These are phyloP conservation scores for Mormyrops attenuatus DNA, from an alignment of 2,797 vertebrate genomes.

Conservation along the genomic window DNA sequence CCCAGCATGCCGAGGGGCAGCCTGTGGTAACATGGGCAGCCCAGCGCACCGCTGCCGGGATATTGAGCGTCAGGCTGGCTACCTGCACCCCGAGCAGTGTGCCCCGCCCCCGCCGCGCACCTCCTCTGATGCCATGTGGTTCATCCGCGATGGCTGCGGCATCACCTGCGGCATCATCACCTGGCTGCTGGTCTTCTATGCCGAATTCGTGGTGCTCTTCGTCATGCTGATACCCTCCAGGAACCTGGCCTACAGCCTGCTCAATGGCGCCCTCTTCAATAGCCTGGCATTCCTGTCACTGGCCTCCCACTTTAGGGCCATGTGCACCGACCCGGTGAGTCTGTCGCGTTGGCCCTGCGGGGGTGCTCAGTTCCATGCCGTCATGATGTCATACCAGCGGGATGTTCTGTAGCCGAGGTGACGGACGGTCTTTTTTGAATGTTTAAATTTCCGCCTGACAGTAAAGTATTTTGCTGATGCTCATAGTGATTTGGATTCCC, in stretches of 20 bases:
- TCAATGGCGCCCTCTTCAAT: conserved; percentile 90
- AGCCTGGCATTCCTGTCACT: conserved; percentile 85
- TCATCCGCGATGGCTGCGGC: conserved; percentile 93
- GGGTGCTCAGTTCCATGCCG: background rate
- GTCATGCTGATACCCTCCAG: conserved; percentile 87
- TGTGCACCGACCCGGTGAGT: conserved; percentile 96
- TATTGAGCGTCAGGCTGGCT: conserved; percentile 91
- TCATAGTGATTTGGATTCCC: background rate
- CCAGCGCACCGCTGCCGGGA: conserved; percentile 81
- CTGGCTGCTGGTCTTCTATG: conserved; percentile 92
- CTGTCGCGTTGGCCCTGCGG: background rate
- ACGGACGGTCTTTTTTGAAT: background rate
- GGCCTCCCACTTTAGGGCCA: conserved; percentile 86
- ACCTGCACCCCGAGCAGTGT: conserved; percentile 88
- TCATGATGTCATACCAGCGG: background rate
- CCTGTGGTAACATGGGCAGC: conserved; percentile 72
- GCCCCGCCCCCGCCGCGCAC: conserved; percentile 71
- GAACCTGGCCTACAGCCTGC: conserved; percentile 75
- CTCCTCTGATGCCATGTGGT: conserved; percentile 82
- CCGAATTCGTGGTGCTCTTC: conserved; percentile 93
- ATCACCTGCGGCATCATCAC: conserved; percentile 89
- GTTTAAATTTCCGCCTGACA: background rate
- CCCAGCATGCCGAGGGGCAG: conserved; percentile 74
- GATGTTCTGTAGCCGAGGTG: background rate
- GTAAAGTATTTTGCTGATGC: background rate